phyloP scores from a whole-genome alignment of 2,113 vertebrate species.

The Pycnonotus jocosus region DNA sequence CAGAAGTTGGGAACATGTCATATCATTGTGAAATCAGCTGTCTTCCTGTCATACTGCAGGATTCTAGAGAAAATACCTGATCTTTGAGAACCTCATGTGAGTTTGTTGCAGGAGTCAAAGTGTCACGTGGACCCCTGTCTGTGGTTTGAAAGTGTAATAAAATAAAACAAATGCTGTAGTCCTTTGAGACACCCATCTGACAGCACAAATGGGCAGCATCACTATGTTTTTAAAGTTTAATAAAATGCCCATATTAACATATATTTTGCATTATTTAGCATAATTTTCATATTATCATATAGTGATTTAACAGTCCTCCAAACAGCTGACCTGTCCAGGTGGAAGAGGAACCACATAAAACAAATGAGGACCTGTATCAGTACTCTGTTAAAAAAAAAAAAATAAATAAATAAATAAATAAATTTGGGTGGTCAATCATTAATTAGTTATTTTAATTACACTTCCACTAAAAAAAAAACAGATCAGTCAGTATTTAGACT shows the following conservation, averaged over 20 bases:
- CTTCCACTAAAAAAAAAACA: not conserved
- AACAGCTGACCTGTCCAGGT: not conserved
- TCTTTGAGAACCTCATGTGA: not conserved
- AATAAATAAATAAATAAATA: not conserved
- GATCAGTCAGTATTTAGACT: not conserved
- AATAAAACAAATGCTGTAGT: not conserved
- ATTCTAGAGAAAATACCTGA: not conserved
- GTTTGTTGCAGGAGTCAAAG: not conserved
- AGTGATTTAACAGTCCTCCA: not conserved
- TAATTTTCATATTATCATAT: not conserved
- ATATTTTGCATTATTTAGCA: not conserved
- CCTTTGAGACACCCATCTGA: not conserved
- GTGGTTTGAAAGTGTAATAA: not conserved
- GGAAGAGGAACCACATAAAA: not conserved
- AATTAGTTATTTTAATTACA: constrained; percentile 12
- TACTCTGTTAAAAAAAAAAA: accelerated
- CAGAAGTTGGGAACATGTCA: accelerated
- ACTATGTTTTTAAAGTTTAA: not conserved
- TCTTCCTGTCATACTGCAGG: not conserved
- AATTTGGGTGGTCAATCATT: not conserved
- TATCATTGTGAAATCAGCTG: not conserved
- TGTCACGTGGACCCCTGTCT: not conserved
- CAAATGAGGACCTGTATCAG: not conserved
- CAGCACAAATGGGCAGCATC: not conserved
- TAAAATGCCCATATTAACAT: not conserved